Percentiles rank a stretch among this genome's conserved stretches.
These are phyloP conservation scores for Sardinella longiceps DNA, from an alignment of 2,797 vertebrate species.

Conservation along the genomic window DNA sequence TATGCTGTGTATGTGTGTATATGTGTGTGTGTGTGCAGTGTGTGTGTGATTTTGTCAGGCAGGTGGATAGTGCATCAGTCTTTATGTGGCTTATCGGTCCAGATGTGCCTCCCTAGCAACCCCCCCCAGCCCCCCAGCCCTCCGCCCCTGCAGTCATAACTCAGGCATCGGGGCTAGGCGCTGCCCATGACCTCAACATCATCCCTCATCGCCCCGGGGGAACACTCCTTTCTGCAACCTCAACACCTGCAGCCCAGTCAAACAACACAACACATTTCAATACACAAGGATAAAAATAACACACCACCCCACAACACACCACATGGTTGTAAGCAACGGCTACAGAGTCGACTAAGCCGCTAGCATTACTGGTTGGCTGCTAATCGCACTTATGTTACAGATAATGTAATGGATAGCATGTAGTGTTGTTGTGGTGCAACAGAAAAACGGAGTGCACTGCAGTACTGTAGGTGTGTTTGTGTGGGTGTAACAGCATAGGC, in stretches of 20 bases:
- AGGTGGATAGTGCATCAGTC: slow-evolving; percentile 12
- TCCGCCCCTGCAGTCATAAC: slow-evolving; percentile 13
- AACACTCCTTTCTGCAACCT: not conserved
- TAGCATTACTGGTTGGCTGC: not conserved
- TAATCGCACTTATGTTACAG: too few relatives aligned
- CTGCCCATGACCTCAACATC: not conserved
- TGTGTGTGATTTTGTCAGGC: not conserved
- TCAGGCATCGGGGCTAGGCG: not conserved
- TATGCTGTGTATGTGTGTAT: not conserved
- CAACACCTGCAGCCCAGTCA: not conserved
- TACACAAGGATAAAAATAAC: not conserved
- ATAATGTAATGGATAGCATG: not conserved
- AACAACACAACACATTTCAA: slow-evolving; percentile 17
- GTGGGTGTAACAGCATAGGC: not conserved
- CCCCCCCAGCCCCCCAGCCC: not conserved
- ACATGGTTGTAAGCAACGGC: not conserved
- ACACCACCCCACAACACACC: not conserved
- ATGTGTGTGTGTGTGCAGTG: not conserved
- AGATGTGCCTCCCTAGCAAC: not conserved
- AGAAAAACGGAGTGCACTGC: too few relatives aligned
- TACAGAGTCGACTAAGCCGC: not conserved
- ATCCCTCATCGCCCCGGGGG: not conserved
- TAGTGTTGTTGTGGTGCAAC: not conserved
- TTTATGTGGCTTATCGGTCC: not conserved
- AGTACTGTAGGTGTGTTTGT: not conserved